Base-by-base conservation (phyloP, 2,113 vertebrate species). In the Macrotus californicus region DNA sequence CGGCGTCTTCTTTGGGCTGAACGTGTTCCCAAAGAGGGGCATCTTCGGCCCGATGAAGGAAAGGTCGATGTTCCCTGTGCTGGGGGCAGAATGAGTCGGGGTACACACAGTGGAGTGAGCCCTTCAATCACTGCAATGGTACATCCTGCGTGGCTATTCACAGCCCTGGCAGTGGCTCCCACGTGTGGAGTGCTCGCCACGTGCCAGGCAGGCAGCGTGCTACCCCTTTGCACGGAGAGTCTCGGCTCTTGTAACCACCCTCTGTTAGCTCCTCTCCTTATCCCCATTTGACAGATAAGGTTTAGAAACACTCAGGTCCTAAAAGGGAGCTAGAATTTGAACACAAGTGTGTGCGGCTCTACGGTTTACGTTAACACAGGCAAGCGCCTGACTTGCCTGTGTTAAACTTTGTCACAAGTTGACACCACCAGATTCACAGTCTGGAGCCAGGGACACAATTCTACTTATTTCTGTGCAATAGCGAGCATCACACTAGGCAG, bases 1-100 rank as follows among this genome's bases (percentile, higher is more conserved):
- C 2, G 99, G 99, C 0, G 99, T 99, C 98, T 99, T 99, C 98
- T 99, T 99, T 0, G 99, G 99, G 96, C 99, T 99, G 97, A 99
- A 99, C 0, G 98, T 99, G 76, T 97, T 99, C 34, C 99, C 99
- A 92, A 99, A 99, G 64, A 99, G 99, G 0, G 99, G 99, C 98
- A 99, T 99, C 83, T 72, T 75, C 16, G 54, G 18, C 2, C 10
- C 11, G 3, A 1, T 3, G 6, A 70, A 46, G 75, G 52, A 64
- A 85, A 92, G 87, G 4, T 6, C 6, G 6, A 31, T 48, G 72
- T 59, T 19, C 80, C 54, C 70, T 87, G 59, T 90, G 46, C 64
- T 82, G n/a, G 48, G 6, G 7, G 41, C 48, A 90, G 80, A 61
- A 92, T 19, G 66, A 72, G 75, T 64, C 59, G 12, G 5, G n/a